These are phyloP conservation scores for Acomys russatus DNA, from an alignment of 2,797 vertebrate species.

Conservation along the genomic window DNA sequence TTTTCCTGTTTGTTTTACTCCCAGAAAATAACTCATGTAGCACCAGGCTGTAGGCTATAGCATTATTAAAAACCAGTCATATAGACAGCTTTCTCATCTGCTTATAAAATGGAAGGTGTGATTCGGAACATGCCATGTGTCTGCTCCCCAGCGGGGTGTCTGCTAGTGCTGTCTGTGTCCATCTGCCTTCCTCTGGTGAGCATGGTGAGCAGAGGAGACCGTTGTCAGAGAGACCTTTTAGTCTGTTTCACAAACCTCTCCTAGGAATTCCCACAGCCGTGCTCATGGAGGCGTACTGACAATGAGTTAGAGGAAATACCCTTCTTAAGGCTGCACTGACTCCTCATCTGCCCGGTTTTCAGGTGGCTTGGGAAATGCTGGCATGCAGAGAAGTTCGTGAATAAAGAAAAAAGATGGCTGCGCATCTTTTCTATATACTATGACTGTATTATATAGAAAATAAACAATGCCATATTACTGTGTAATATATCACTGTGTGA, in stretches of 20 bases:
- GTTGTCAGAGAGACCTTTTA: slow-evolving; percentile 30
- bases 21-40: slow-evolving; percentile 18
- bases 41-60: background rate
- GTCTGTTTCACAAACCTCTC: background rate
- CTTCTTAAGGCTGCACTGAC: slow-evolving; percentile 52
- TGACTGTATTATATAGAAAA: slow-evolving; percentile 36
- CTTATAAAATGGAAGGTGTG: slow-evolving; percentile 23
- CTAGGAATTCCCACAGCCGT: slow-evolving; percentile 6
- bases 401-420: slow-evolving; percentile 34
- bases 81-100: slow-evolving; percentile 3
- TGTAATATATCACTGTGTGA: background rate
- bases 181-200: slow-evolving; percentile 10
- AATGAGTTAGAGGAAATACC: background rate
- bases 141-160: background rate
- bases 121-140: background rate
- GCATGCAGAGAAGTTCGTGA: slow-evolving; percentile 35
- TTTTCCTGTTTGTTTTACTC: slow-evolving; percentile 34
- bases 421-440: background rate
- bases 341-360: slow-evolving; percentile 31
- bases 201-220: slow-evolving; percentile 12
- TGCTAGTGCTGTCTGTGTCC: background rate
- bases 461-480: background rate
- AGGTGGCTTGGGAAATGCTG: slow-evolving; percentile 38
- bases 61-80: slow-evolving; percentile 45
- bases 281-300: slow-evolving; percentile 8